Conservation (phyloP, 1,140 invertebrate genomes). For the Zaprionus gabonicus region DNA sequence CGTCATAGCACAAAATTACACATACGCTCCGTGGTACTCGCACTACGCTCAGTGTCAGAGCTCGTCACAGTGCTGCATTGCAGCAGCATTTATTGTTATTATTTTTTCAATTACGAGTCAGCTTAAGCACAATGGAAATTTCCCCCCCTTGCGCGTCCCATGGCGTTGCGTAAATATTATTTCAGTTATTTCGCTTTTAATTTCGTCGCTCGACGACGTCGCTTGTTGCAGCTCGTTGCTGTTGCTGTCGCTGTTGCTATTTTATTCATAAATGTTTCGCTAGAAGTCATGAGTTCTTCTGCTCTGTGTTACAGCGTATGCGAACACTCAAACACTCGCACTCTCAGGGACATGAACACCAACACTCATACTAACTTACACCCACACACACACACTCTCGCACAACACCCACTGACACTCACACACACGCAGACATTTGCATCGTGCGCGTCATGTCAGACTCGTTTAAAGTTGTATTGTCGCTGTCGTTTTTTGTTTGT, state of each 20-base stretch:
- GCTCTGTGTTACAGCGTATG: constrained; percentile 15
- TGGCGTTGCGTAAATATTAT: constrained; percentile 11
- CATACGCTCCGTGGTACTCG: constrained; percentile 40
- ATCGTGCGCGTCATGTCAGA: constrained; percentile 65
- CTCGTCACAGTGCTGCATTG: constrained; percentile 6
- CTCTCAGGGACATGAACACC: constrained; percentile 15
- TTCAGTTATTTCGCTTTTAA: constrained; percentile 75
- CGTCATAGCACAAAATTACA: constrained; percentile 37
- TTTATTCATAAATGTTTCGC: constrained; percentile 79
- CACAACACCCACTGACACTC: constrained; percentile 22
- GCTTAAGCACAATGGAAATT: constrained; percentile 46
- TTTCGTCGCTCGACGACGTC: constrained; percentile 62
- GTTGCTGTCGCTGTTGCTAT: constrained; percentile 52
- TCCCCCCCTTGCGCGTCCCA: background rate
- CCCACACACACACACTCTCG: background rate
- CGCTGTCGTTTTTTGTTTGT: constrained; percentile 52
- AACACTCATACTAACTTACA: constrained; percentile 28
- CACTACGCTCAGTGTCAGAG: background rate
- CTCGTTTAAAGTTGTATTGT: constrained; percentile 69
- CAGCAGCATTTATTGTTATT: constrained; percentile 55
- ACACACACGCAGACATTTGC: constrained; percentile 39
- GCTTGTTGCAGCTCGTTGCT: constrained; percentile 42
- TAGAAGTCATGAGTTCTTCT: constrained; percentile 41
- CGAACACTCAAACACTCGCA: background rate
- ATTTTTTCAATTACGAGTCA: constrained; percentile 69